Conservation (phyloP, 2,113 vertebrate genomes). For the Lepus timidus region DNA sequence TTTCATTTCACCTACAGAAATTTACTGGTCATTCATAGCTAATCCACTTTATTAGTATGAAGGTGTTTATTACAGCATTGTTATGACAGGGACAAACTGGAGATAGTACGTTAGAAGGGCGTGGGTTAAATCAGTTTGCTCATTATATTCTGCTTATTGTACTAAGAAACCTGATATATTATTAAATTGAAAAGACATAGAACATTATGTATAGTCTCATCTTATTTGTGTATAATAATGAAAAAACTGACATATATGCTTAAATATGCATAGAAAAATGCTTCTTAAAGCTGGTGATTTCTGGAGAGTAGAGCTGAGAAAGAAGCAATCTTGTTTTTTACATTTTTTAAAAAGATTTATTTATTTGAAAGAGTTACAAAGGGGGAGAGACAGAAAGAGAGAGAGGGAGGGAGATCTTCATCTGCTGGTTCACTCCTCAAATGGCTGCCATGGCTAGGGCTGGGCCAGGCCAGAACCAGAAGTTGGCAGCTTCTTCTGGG, state of each 20-base stretch:
- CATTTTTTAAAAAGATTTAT: too few relatives aligned
- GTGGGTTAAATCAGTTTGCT: slow-evolving; percentile 10
- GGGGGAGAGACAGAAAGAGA: too few relatives aligned
- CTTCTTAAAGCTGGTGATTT: background rate
- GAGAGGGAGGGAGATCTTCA: too few relatives aligned
- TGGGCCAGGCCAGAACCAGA: too few relatives aligned
- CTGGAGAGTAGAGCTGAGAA: background rate
- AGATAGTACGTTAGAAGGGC: background rate
- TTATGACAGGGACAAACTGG: background rate
- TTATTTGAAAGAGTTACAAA: too few relatives aligned
- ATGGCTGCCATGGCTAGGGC: too few relatives aligned
- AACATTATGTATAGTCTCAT: slow-evolving; percentile 27
- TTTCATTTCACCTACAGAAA: slow-evolving; percentile 2
- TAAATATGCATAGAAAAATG: slow-evolving; percentile 9
- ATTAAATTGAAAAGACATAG: background rate
- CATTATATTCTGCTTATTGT: background rate
- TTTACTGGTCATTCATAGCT: slow-evolving; percentile 39
- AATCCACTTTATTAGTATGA: slow-evolving; percentile 12
- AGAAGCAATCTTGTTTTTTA: too few relatives aligned
- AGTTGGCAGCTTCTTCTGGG: too few relatives aligned
- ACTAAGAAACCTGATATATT: background rate
- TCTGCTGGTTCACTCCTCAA: too few relatives aligned
- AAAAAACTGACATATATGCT: background rate
- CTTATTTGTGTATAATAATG: slow-evolving; percentile 8
- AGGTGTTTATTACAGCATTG: slow-evolving; percentile 41